A percentile compares a stretch with the other conserved stretches of the same genome.
Evolutionary conservation across 1,140 invertebrate genomes (phyloP).

Genomic region (silkworm (Bombyx mori)): ASM3026992v2 NC_085111.1:10513001-10513500

Average conservation of each 20-base stretch:
- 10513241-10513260: slow-evolving; percentile 32
- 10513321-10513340: slow-evolving; percentile 28
- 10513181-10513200: too few relatives aligned
- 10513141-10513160: too few relatives aligned
- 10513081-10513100: too few relatives aligned
- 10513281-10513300: slow-evolving; percentile 31
- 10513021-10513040: too few relatives aligned
- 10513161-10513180: too few relatives aligned
- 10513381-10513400: slow-evolving; percentile 25
- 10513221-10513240: slow-evolving; percentile 1
- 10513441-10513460: slow-evolving; percentile 30
- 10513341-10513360: slow-evolving; percentile 21
- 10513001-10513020: too few relatives aligned
- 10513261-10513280: slow-evolving; percentile 30
- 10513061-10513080: too few relatives aligned
- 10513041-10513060: too few relatives aligned
- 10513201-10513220: too few relatives aligned
- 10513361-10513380: slow-evolving; percentile 17
- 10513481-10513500: slow-evolving; percentile 19
- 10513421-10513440: slow-evolving; percentile 16
- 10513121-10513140: too few relatives aligned
- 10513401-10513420: slow-evolving; percentile 23
- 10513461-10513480: slow-evolving; percentile 13
- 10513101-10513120: too few relatives aligned
- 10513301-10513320: slow-evolving; percentile 47